Conservation (phyloP, 2,113 vertebrate genomes). For the Xiphophorus hellerii region DNA sequence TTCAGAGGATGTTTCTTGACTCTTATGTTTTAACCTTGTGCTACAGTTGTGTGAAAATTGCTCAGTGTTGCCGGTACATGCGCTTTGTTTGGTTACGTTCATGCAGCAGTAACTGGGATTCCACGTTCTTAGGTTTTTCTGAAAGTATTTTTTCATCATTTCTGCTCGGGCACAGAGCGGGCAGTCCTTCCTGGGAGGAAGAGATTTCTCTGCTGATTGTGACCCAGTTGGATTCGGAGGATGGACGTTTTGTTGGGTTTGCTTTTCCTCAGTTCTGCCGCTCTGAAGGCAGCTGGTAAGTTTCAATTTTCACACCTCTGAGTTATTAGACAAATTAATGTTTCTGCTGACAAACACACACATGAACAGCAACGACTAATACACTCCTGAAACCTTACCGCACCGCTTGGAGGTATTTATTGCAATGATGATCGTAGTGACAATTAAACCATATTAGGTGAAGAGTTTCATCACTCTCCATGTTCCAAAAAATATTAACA, state of each 20-base stretch:
- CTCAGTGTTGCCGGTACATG: no score
- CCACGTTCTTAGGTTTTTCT: neutral
- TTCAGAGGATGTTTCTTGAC: no score
- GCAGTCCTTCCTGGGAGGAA: neutral
- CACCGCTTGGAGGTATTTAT: no score
- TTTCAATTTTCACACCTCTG: neutral
- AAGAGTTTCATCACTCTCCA: no score
- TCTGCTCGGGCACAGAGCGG: constrained; percentile 1
- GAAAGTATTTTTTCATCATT: constrained; percentile 4
- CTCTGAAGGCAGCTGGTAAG: constrained; percentile 62
- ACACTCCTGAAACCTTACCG: neutral
- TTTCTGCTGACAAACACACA: neutral
- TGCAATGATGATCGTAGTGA: no score
- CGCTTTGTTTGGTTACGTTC: no score
- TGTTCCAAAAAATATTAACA: no score
- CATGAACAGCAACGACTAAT: neutral
- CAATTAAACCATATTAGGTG: no score
- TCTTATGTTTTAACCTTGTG: no score
- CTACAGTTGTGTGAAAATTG: no score
- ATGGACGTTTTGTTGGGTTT: constrained; percentile 65
- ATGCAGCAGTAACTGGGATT: neutral
- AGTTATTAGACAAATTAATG: neutral
- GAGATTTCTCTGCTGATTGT: constrained; percentile 1
- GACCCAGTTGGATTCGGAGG: constrained; percentile 21
- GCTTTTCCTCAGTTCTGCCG: constrained; percentile 47